These are phyloP conservation scores for Pangasius krempfi DNA, from an alignment of 2,797 vertebrate genomes.

Conservation along the genomic window DNA sequence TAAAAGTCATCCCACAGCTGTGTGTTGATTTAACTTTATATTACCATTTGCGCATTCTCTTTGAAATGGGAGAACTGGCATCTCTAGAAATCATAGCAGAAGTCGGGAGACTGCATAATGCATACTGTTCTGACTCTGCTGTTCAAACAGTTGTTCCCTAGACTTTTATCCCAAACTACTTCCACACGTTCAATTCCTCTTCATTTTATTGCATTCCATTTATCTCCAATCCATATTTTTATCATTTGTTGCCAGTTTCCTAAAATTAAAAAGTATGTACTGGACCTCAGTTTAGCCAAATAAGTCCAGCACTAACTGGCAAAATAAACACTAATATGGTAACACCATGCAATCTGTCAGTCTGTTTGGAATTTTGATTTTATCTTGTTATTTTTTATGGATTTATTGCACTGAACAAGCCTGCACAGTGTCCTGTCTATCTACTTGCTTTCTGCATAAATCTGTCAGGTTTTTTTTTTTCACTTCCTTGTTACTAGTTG, in stretches of 20 bases:
- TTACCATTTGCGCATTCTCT: constrained; percentile 77
- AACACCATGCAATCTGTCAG: constrained; percentile 29
- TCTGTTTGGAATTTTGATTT: constrained; percentile 45
- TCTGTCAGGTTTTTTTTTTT: constrained; percentile 63
- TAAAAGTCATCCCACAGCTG: constrained; percentile 76
- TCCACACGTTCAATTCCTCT: constrained; percentile 65
- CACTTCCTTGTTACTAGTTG: constrained; percentile 82
- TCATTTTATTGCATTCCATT: constrained; percentile 61
- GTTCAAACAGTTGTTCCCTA: constrained; percentile 66
- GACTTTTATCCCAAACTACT: constrained; percentile 64
- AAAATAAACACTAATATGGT: constrained; percentile 1
- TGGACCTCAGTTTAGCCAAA: not conserved
- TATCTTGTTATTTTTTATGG: constrained; percentile 29
- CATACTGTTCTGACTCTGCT: constrained; percentile 71
- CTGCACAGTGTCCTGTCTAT: constrained; percentile 55
- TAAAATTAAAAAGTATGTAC: not conserved
- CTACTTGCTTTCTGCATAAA: constrained; percentile 47
- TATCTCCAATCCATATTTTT: constrained; percentile 50
- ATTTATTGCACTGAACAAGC: constrained; percentile 2
- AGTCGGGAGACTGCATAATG: constrained; percentile 73
- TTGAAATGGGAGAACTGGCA: constrained; percentile 76
- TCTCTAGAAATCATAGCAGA: constrained; percentile 78
- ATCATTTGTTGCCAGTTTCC: constrained; percentile 24
- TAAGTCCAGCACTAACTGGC: not conserved
- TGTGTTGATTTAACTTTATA: constrained; percentile 79